Conservation (phyloP, 2,113 vertebrate species). For the Arizona elegans region DNA sequence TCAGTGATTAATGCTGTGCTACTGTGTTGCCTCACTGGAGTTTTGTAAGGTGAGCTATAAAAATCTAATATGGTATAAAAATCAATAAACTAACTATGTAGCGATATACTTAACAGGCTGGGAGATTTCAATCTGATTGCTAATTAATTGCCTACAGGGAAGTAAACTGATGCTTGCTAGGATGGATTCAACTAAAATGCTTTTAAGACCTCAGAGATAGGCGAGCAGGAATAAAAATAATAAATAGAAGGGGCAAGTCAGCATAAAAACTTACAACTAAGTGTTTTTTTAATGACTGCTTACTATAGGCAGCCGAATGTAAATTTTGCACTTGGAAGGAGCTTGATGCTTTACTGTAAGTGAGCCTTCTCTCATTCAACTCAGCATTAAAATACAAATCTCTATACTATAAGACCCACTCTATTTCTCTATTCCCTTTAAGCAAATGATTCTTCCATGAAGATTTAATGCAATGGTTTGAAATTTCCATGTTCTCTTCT, state of each 20-base stretch:
- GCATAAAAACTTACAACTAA: conserved; percentile 33
- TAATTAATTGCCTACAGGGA: conserved; percentile 42
- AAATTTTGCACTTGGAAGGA: conserved; percentile 22
- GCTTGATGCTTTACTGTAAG: conserved; percentile 28
- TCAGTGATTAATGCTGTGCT: conserved; percentile 19
- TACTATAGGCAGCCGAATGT: conserved; percentile 44
- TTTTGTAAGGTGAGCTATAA: conserved; percentile 35
- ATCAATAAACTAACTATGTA: conserved; percentile 40
- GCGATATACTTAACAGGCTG: not conserved
- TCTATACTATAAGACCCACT: not conserved
- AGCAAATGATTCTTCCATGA: not conserved
- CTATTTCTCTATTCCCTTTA: not conserved
- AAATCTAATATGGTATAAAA: conserved; percentile 30
- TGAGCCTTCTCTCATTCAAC: not conserved
- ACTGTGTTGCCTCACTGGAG: not conserved
- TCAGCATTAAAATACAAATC: not conserved
- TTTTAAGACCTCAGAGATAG: conserved; percentile 26
- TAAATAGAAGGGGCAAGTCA: conserved; percentile 29
- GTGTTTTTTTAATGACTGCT: not conserved
- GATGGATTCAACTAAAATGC: conserved; percentile 22
- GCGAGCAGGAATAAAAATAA: conserved; percentile 35
- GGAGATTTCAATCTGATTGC: conserved; percentile 29
- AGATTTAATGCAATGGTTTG: not conserved
- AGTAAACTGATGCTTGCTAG: conserved; percentile 34
- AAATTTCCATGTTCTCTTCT: not conserved